A percentile compares a stretch with the other conserved stretches of the same genome.
Evolutionary conservation across 2,888 invertebrate genomes (phyloP).

Genomic region (Synanthedon vespiformis): DNA sequence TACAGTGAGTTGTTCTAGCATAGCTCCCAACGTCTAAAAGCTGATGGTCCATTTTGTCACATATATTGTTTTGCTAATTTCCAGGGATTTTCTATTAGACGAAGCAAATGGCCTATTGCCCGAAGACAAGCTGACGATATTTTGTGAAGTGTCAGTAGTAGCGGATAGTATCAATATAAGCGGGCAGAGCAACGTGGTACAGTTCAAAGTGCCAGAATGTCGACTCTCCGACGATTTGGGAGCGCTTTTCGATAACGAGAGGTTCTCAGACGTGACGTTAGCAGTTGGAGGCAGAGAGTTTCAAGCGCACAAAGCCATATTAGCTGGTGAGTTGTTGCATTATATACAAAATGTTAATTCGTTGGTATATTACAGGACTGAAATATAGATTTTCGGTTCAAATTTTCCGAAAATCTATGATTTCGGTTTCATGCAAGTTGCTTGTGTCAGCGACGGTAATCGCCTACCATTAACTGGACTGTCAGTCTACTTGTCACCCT

Average conservation of each 20-base stretch:
- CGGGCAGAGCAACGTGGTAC: slow-evolving; percentile 97
- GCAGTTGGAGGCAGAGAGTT: slow-evolving; percentile 91
- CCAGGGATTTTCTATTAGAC: slow-evolving; percentile 96
- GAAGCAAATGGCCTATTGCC: slow-evolving; percentile 98
- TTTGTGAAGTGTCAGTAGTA: slow-evolving; percentile 97
- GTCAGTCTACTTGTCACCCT: too few relatives aligned
- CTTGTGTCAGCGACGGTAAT: too few relatives aligned
- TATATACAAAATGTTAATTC: slow-evolving; percentile 1
- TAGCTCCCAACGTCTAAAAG: neutral
- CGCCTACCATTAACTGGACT: too few relatives aligned
- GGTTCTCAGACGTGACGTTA: slow-evolving; percentile 97
- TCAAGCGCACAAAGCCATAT: slow-evolving; percentile 97
- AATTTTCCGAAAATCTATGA: too few relatives aligned
- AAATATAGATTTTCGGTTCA: neutral
- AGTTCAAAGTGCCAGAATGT: slow-evolving; percentile 97
- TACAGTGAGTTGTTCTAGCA: neutral
- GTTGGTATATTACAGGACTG: neutral
- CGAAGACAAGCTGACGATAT: slow-evolving; percentile 99
- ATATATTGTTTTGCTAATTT: slow-evolving; percentile 14
- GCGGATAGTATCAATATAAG: slow-evolving; percentile 99
- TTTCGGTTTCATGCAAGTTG: too few relatives aligned
- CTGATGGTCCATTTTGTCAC: neutral
- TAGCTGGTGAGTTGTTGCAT: slow-evolving; percentile 76
- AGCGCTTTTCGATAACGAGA: slow-evolving; percentile 94
- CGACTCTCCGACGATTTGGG: slow-evolving; percentile 95